Evolutionary conservation across 2,797 vertebrate genomes (phyloP).

Genomic region (Neomorphus geoffroyi): DNA sequence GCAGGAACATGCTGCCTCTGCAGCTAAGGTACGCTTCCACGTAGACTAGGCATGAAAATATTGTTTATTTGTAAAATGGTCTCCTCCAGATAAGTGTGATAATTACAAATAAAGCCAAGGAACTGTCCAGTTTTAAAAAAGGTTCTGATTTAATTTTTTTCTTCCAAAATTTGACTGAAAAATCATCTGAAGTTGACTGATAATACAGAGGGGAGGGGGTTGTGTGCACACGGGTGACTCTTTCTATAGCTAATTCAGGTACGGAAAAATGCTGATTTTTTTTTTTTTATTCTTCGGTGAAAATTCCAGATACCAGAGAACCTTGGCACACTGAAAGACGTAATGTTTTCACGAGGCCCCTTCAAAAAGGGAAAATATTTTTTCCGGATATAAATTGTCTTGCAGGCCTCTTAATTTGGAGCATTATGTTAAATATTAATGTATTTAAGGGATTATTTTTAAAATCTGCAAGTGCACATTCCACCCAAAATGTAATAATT

Average conservation of each 20-base stretch:
- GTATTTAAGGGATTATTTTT: neutral
- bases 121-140: neutral
- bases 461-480: neutral
- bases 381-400: neutral
- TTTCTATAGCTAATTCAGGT: neutral
- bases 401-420: neutral
- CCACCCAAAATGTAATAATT: neutral
- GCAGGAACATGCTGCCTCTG: conserved; percentile 85
- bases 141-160: neutral
- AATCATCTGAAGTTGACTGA: neutral
- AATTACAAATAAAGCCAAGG: neutral
- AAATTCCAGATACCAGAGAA: neutral
- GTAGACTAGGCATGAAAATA: neutral
- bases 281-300: neutral
- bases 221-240: neutral
- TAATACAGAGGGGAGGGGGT: neutral
- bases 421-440: neutral
- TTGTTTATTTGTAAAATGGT: neutral
- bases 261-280: neutral
- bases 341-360: neutral
- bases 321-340: neutral
- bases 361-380: neutral
- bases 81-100: neutral
- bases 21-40: conserved; percentile 82
- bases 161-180: neutral